phyloP scores from a whole-genome alignment of 2,113 vertebrate species.

The Blennius ocellaris region DNA sequence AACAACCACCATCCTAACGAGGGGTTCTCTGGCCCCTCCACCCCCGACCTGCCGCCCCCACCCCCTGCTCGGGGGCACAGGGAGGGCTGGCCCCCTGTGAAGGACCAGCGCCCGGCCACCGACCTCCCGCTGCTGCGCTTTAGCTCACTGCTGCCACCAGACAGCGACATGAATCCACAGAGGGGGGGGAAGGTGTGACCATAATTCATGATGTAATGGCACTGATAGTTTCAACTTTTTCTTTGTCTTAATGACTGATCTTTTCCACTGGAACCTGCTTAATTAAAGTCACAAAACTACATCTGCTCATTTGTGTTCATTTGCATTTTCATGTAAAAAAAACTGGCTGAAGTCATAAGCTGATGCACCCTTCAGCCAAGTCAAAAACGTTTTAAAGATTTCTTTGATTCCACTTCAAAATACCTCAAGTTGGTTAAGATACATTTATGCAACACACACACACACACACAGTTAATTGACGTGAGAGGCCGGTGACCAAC shows the following conservation, averaged over 20 bases:
- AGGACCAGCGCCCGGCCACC: constrained; percentile 39
- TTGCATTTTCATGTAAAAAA: accelerated
- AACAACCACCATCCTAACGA: constrained; percentile 31
- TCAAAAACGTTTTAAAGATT: no score
- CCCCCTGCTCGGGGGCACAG: constrained; percentile 55
- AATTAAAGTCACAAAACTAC: constrained; percentile 46
- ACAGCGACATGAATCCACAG: constrained; percentile 33
- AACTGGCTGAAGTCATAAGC: no score
- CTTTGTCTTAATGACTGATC: neutral
- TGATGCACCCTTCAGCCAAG: no score
- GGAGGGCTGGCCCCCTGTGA: constrained; percentile 56
- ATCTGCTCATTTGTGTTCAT: neutral
- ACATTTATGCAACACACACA: no score
- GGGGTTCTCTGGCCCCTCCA: neutral
- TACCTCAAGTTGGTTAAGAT: no score
- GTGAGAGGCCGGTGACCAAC: no score
- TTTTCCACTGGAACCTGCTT: neutral
- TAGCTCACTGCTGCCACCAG: constrained; percentile 65
- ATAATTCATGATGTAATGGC: no score
- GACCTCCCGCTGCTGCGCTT: constrained; percentile 80
- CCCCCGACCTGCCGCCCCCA: constrained; percentile 47
- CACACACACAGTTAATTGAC: no score
- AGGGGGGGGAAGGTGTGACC: constrained; percentile 47
- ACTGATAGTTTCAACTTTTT: neutral
- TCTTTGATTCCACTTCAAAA: no score